These are phyloP conservation scores for Typhlomys cinereus DNA, from an alignment of 2,113 vertebrate genomes.

Conservation along the genomic window DNA sequence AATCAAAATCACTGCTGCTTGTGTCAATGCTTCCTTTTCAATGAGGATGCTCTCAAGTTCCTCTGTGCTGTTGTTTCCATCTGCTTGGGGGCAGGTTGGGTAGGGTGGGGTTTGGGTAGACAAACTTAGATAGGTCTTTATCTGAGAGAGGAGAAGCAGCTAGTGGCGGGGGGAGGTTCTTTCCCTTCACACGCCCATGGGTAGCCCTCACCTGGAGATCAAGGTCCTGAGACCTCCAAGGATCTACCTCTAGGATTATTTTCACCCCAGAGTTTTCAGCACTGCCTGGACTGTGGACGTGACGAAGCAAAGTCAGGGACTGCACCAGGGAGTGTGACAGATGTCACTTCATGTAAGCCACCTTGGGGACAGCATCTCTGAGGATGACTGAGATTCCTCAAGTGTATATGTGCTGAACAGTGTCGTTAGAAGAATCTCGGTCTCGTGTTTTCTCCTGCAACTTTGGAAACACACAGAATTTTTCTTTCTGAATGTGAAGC, in stretches of 20 bases:
- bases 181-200: neutral
- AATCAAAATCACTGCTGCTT: neutral
- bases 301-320: neutral
- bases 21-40: neutral
- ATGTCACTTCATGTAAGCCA: neutral
- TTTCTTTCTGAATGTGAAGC: conserved; percentile 45
- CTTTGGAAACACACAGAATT: conserved; percentile 48
- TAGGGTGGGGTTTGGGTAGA: neutral
- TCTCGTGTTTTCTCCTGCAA: conserved; percentile 1
- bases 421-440: conserved; percentile 9
- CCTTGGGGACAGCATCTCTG: neutral
- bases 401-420: neutral
- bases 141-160: neutral
- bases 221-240: neutral
- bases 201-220: neutral
- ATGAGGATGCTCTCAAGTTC: neutral
- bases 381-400: conserved; percentile 7
- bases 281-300: neutral
- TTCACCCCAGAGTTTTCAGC: conserved; percentile 16
- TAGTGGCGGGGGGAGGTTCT: neutral
- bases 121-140: neutral
- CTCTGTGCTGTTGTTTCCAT: neutral
- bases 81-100: neutral
- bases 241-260: neutral
- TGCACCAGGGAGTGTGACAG: neutral